A percentile compares a stretch with the other conserved stretches of the same genome.
Evolutionary conservation across 2,888 invertebrate species (phyloP).

Genomic region (Apocheima hispidaria): DNA sequence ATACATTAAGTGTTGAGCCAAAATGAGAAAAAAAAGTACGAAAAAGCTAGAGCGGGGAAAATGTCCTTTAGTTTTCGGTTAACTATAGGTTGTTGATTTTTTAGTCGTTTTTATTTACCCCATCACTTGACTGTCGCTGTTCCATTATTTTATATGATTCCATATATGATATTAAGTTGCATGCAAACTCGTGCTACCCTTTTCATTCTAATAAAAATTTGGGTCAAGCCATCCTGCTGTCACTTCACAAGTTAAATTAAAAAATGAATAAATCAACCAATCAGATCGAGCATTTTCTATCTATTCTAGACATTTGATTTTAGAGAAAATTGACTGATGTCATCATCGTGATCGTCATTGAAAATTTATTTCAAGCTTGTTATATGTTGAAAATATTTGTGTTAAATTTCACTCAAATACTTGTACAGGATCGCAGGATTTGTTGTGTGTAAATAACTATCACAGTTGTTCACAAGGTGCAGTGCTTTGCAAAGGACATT

Average conservation of each 20-base stretch:
- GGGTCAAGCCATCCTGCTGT: slow-evolving; percentile 11
- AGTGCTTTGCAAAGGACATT: slow-evolving; percentile 59
- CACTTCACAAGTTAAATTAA: not conserved
- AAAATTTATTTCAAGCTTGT: slow-evolving; percentile 44
- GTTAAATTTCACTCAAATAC: slow-evolving; percentile 8
- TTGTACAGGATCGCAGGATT: slow-evolving; percentile 8
- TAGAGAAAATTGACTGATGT: slow-evolving; percentile 60
- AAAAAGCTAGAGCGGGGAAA: too few relatives aligned
- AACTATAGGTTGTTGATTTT: too few relatives aligned
- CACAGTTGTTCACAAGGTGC: slow-evolving; percentile 39
- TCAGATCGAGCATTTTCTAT: not conserved
- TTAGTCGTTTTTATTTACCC: too few relatives aligned
- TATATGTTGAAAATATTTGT: slow-evolving; percentile 35
- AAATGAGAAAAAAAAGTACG: too few relatives aligned
- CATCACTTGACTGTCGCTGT: too few relatives aligned
- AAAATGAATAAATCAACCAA: not conserved
- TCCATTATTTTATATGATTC: too few relatives aligned
- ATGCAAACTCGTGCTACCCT: not conserved
- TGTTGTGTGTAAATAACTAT: slow-evolving; percentile 6
- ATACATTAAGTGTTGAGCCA: too few relatives aligned
- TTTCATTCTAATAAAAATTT: not conserved
- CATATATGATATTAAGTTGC: too few relatives aligned
- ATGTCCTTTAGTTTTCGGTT: too few relatives aligned
- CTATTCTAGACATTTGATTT: not conserved
- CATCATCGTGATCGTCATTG: slow-evolving; percentile 56